Conservation (phyloP, 2,888 invertebrate species). For the Willowsia nigromaculata region DNA sequence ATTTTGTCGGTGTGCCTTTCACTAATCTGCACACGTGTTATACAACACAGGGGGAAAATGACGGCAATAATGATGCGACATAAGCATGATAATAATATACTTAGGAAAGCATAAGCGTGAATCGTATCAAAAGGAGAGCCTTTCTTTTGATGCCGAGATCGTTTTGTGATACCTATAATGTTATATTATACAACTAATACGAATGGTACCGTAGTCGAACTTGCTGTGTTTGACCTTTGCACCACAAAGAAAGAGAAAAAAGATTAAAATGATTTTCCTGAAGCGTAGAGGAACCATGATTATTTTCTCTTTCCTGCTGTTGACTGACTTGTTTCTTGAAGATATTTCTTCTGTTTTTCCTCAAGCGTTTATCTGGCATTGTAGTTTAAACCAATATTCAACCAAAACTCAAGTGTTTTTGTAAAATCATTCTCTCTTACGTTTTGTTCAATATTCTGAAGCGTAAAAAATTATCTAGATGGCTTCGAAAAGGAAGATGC, state of each 20-base stretch:
- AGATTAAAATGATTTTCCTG: background rate
- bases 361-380: background rate
- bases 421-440: background rate
- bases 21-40: background rate
- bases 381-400: background rate
- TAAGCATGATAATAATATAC: background rate
- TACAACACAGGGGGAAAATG: background rate
- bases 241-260: background rate
- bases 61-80: background rate
- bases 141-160: background rate
- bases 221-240: conserved; percentile 19
- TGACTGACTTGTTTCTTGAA: conserved; percentile 23
- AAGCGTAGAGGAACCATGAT: background rate
- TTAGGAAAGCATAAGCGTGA: background rate
- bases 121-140: background rate
- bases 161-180: background rate
- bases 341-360: background rate
- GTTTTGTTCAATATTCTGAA: background rate
- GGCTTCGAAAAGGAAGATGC: background rate
- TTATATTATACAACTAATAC: background rate
- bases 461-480: conserved; percentile 3
- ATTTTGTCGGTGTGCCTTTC: conserved; percentile 43
- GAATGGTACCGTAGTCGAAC: background rate
- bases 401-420: conserved; percentile 6
- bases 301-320: conserved; percentile 1